Percentiles rank a stretch among this genome's conserved stretches.
These are phyloP conservation scores for Physella acuta DNA, from an alignment of 1,140 invertebrate species.

Conservation along the genomic window DNA sequence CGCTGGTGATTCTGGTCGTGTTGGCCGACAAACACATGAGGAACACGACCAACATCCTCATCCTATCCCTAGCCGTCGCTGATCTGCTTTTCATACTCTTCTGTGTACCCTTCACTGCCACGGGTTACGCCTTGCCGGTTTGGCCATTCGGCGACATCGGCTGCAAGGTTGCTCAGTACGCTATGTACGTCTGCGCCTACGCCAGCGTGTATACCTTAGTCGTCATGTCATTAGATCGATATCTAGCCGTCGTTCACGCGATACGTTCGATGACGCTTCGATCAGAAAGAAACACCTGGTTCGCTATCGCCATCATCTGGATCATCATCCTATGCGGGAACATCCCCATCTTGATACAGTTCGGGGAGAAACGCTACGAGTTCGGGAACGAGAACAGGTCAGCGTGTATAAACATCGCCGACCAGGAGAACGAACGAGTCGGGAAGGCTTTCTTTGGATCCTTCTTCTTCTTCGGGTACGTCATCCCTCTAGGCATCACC, in stretches of 20 bases:
- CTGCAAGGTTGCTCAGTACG: conserved; percentile 85
- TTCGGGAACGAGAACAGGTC: conserved; percentile 63
- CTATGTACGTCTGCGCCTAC: conserved; percentile 78
- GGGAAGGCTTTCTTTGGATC: conserved; percentile 51
- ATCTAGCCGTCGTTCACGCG: conserved; percentile 91
- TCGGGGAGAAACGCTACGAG: conserved; percentile 68
- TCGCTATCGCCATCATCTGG: conserved; percentile 75
- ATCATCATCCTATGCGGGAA: conserved; percentile 71
- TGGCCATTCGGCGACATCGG: conserved; percentile 90
- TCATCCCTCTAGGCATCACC: conserved; percentile 69
- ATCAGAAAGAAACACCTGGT: conserved; percentile 80
- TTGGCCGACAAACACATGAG: conserved; percentile 88
- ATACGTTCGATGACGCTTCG: conserved; percentile 84
- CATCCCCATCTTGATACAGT: conserved; percentile 76
- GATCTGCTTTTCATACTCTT: conserved; percentile 93
- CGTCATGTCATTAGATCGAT: conserved; percentile 92
- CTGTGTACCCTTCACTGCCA: conserved; percentile 76
- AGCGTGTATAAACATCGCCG: conserved; percentile 40
- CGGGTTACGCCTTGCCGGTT: conserved; percentile 56
- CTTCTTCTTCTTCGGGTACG: conserved; percentile 62
- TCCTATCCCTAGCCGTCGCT: conserved; percentile 80
- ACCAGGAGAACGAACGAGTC: conserved; percentile 1
- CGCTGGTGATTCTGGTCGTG: conserved; percentile 79
- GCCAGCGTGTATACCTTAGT: conserved; percentile 92
- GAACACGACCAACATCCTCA: conserved; percentile 89